Base-by-base conservation (phyloP, 2,888 invertebrate genomes). In the Ectemnius continuus region DNA sequence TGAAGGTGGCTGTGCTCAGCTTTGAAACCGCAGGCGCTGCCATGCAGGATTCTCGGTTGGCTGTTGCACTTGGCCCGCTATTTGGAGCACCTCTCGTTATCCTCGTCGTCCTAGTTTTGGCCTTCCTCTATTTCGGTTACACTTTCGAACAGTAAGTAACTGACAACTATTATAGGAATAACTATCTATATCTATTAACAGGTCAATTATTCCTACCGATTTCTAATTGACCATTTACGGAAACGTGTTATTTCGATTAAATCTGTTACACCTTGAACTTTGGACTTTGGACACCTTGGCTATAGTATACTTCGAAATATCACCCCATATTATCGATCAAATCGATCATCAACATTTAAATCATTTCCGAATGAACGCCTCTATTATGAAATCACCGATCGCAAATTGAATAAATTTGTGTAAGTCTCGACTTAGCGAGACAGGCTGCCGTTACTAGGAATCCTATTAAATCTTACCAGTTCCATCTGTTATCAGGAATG, bases 141-240 rank as follows among this genome's bases (percentile, higher is more conserved):
- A 80, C 87, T 1, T 81, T 82, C 59, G 65, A 70, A 2, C 79
- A 87, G 90, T 90, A 81, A 89, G 90, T 89, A 78, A 5, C 11
- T 6, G 8, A 36, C 36, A 36, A 36, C 8, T 36, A 8, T 36
- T 36, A 23, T 23, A 23, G 23, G 2, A 2, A 23, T 23, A 23
- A 23, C 3, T 23, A 23, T 23, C 23, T 23, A 23, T 3, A 23
- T 23, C 2, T 23, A 23, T 23, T 23, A 2, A 23, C 3, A 23
- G 3, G 3, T 23, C 23, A 23, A 23, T 3, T 23, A 23, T 23
- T 23, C 23, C 23, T 2, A 23, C 23, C 23, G 3, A 23, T 23
- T 23, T 23, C 23, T 23, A 23, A 23, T 23, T 23, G 2, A 23
- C 23, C 23, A 23, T 23, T 4, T n/a, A 47, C 11, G n/a, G 47